These are phyloP conservation scores for Butorides virescens DNA, from an alignment of 2,113 vertebrate species.

Conservation along the genomic window DNA sequence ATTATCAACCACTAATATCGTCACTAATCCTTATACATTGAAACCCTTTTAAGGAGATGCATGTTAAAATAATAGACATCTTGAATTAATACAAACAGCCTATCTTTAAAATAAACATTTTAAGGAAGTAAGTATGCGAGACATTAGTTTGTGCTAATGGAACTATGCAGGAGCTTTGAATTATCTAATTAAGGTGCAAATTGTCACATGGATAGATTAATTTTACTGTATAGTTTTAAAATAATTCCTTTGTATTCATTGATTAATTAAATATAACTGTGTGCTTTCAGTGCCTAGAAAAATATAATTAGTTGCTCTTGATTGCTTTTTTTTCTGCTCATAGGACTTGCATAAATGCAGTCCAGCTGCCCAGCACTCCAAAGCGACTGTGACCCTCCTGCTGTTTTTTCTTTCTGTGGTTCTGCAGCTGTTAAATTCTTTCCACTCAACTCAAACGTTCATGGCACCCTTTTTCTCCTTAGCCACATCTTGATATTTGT, in stretches of 20 bases:
- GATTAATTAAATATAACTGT: neutral
- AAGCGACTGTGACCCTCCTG: neutral
- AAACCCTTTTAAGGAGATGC: neutral
- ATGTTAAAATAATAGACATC: neutral
- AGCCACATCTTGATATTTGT: neutral
- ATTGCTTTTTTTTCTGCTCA: neutral
- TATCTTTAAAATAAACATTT: neutral
- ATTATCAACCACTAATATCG: neutral
- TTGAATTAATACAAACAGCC: neutral
- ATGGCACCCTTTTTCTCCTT: neutral
- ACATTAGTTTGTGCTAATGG: neutral
- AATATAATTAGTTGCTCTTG: neutral
- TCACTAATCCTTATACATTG: neutral
- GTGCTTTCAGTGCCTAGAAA: neutral
- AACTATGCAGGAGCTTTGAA: neutral
- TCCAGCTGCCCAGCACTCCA: neutral
- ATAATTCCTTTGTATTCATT: neutral
- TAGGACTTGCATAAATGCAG: neutral
- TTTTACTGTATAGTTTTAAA: neutral
- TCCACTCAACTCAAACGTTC: neutral
- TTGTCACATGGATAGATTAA: neutral
- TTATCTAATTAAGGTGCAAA: neutral
- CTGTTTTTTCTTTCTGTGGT: neutral
- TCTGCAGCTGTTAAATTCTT: slow-evolving; percentile 47
- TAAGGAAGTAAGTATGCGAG: neutral